Evolutionary conservation across 2,797 vertebrate species (phyloP).

Genomic region (Poeciliopsis turneri): DNA sequence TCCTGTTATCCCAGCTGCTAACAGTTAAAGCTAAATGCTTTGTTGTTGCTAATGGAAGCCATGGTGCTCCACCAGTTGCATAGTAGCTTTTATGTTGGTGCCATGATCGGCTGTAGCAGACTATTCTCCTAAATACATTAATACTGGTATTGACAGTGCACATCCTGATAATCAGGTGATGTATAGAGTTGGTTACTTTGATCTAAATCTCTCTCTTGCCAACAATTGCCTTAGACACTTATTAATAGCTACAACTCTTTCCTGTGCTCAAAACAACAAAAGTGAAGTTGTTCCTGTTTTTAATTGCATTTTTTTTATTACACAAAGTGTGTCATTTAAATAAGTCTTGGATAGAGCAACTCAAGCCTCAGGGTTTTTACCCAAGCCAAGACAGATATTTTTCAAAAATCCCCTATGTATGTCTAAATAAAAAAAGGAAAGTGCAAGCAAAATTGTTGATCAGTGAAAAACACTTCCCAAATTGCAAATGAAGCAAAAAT

Average conservation of each 20-base stretch:
- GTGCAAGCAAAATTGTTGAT: background rate
- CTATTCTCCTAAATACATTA: background rate
- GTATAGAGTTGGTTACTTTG: background rate
- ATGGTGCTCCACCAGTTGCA: background rate
- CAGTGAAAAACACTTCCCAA: background rate
- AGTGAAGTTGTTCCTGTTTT: background rate
- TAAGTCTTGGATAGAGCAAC: background rate
- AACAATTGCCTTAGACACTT: background rate
- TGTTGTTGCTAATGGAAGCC: background rate
- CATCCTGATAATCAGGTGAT: background rate
- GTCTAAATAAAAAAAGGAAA: background rate
- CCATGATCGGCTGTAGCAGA: background rate
- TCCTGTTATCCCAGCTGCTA: background rate
- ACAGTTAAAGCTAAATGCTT: background rate
- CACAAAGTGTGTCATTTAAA: background rate
- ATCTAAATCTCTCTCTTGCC: background rate
- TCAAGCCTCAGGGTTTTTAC: background rate
- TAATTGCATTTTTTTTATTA: background rate
- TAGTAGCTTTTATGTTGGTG: background rate
- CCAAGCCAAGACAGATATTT: background rate
- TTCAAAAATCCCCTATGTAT: background rate
- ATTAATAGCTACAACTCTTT: background rate
- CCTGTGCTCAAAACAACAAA: background rate
- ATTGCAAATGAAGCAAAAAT: background rate
- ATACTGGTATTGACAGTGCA: background rate